Base-by-base conservation (phyloP, 2,113 vertebrate species). In the Amazona guildingii region DNA sequence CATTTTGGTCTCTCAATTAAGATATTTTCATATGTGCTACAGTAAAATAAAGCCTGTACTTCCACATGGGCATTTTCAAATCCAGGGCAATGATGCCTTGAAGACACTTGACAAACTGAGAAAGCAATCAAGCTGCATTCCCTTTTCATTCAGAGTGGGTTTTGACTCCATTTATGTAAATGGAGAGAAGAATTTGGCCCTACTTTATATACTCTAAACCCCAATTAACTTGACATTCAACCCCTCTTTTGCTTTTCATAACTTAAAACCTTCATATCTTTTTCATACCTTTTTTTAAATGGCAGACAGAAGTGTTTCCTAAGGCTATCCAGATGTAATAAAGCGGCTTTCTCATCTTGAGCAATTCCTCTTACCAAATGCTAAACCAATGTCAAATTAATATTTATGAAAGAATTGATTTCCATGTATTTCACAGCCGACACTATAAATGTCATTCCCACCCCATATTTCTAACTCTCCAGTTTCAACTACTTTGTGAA, bases 311-410 rank as follows among this genome's bases (percentile, higher is more conserved):
- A 83, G n/a, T 77, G 67, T 27, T 78, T 78, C 79, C 39, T 74
- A 78, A 86, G 73, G 61, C 39, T 88, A 77, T 64, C 37, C 25
- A 75, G 66, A 83, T 59, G 35, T 55, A 92, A 81, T 74, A 90
- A 90, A 78, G 20, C 43, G 54, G 62, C 68, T 94, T 90, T 62
- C 91, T 89, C 73, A 92, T 86, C 89, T 77, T 94, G 67, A 93
- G 61, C 75, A 74, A 91, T 86, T 67, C 31, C 43, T 77, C 72
- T 93, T 95, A 81, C 17, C 91, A 88, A 94, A 96, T 70, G 46
- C 78, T 80, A 92, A 83, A 23, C 62, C 51, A 91, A 43, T 23
- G 75, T 88, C 67, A 86, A 86, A 90, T 88, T 88, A 90, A 67
- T 91, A 95, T 83, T 90, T 92, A 94, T 88, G 66, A 69, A 80